Conservation (phyloP, 1,140 invertebrate species). For the Bombus sibiricus region DNA sequence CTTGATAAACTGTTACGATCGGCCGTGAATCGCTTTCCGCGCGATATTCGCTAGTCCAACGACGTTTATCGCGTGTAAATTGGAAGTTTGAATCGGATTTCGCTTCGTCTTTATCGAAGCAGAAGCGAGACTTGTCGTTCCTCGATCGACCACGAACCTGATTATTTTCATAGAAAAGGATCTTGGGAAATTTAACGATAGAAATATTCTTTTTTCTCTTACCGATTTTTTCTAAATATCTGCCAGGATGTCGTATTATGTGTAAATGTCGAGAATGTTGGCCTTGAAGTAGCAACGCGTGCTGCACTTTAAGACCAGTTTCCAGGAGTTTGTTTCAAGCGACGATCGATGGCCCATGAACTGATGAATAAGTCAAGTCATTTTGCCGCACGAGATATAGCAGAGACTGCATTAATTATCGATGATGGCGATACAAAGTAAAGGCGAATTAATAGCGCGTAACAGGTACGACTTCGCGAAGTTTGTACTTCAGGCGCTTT, state of each 20-base stretch:
- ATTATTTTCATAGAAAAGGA: too few relatives aligned
- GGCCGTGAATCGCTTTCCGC: slow-evolving; percentile 40
- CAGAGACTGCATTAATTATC: neutral
- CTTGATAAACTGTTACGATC: slow-evolving; percentile 57
- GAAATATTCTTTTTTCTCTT: too few relatives aligned
- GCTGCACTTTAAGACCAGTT: neutral
- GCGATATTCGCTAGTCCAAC: slow-evolving; percentile 21
- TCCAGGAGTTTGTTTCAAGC: neutral
- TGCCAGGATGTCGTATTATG: neutral
- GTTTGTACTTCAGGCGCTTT: neutral
- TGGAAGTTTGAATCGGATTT: neutral
- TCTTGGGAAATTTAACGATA: neutral
- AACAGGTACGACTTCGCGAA: neutral
- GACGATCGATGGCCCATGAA: slow-evolving; percentile 22
- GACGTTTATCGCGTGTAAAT: neutral
- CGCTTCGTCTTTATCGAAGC: neutral
- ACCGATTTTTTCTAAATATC: neutral
- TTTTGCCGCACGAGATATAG: neutral
- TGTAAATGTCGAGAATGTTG: neutral
- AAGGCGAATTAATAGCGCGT: too few relatives aligned
- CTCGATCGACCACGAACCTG: neutral
- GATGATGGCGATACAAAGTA: neutral
- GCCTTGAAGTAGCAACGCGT: neutral
- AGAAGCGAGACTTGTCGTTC: too few relatives aligned
- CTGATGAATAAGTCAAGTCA: neutral